These are phyloP conservation scores for Leucosticte australis DNA, from an alignment of 2,113 vertebrate species.

Conservation along the genomic window DNA sequence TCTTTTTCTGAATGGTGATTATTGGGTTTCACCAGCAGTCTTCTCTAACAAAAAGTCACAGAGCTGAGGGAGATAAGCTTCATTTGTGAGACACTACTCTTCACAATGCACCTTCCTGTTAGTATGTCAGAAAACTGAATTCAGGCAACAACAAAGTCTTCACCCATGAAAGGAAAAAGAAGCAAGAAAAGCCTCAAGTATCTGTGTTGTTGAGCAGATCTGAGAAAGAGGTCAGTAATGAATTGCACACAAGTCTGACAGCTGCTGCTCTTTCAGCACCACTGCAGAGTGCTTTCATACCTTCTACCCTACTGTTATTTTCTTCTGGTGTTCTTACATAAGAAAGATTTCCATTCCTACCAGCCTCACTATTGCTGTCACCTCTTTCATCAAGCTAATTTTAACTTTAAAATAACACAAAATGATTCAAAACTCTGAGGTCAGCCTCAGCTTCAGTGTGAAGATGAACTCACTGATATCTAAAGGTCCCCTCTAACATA, in stretches of 20 bases:
- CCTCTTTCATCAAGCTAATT: neutral
- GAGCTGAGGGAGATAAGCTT: neutral
- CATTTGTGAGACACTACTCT: neutral
- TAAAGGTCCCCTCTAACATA: neutral
- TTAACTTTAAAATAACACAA: neutral
- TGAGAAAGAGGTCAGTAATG: neutral
- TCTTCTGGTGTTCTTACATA: neutral
- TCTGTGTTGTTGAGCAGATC: neutral
- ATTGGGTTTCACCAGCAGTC: neutral
- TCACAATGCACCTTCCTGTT: neutral
- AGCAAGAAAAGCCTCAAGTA: neutral
- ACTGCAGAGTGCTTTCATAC: neutral
- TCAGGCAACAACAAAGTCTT: neutral
- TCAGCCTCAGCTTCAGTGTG: neutral
- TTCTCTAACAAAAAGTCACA: neutral
- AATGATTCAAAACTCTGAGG: neutral
- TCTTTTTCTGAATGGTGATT: neutral
- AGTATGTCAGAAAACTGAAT: neutral
- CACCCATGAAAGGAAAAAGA: neutral
- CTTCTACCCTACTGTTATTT: neutral
- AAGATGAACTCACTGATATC: neutral
- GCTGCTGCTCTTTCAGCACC: neutral
- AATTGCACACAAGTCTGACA: neutral
- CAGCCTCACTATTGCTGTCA: neutral
- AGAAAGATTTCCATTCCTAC: neutral